phyloP scores from a whole-genome alignment of 2,888 invertebrate genomes.

The Stratiomys singularior region DNA sequence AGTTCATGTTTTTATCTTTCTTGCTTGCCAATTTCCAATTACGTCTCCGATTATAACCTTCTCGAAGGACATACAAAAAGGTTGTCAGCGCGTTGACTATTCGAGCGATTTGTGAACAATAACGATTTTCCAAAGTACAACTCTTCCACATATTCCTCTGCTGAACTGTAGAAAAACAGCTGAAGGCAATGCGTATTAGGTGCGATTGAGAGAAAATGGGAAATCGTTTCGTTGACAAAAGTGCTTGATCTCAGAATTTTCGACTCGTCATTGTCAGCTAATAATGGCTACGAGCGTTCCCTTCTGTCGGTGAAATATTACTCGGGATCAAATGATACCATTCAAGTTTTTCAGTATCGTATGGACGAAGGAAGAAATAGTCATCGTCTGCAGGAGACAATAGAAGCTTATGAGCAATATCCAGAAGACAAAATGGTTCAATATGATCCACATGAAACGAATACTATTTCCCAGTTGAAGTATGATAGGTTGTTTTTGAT shows the following conservation, averaged over 20 bases:
- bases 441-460: too few species aligned
- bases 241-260: constrained; percentile 3
- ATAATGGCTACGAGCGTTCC: neutral
- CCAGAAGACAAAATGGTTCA: neutral
- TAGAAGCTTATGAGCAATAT: neutral
- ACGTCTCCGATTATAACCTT: too few species aligned
- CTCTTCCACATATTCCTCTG: neutral
- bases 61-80: too few species aligned
- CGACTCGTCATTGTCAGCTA: constrained; percentile 14
- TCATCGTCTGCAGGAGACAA: neutral
- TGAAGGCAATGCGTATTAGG: neutral
- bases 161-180: neutral
- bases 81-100: too few species aligned
- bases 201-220: neutral
- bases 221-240: constrained; percentile 9
- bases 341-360: neutral
- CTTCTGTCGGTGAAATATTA: constrained; percentile 18
- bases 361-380: neutral
- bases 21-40: too few species aligned
- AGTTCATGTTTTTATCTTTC: too few species aligned
- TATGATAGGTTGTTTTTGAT: too few species aligned
- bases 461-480: too few species aligned
- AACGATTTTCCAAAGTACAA: neutral
- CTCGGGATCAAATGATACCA: constrained; percentile 15
- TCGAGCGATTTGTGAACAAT: too few species aligned